Conservation (phyloP, 2,113 vertebrate species). For the Rhinogobius similis region DNA sequence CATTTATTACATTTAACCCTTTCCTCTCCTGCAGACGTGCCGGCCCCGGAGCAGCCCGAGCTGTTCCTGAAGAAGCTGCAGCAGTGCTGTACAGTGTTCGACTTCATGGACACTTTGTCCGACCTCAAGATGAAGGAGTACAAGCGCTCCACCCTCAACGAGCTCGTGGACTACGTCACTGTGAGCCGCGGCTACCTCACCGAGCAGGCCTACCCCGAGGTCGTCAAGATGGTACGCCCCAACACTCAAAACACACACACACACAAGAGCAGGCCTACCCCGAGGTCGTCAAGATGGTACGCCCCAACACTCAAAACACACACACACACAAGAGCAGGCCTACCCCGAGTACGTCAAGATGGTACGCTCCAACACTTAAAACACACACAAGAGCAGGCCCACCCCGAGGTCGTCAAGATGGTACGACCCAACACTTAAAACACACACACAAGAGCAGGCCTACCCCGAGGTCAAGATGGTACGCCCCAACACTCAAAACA, state of each 20-base stretch:
- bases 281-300: constrained; percentile 99
- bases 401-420: constrained; percentile 99
- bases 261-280: constrained; percentile 92
- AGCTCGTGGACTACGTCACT: constrained; percentile 99
- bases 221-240: constrained; percentile 96
- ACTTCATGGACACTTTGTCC: constrained; percentile 99
- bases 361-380: constrained; percentile 79
- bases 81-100: constrained; percentile 99
- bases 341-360: constrained; percentile 99
- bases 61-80: constrained; percentile 99
- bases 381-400: constrained; percentile 68
- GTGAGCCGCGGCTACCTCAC: constrained; percentile 99
- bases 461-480: constrained; percentile 99
- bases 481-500: constrained; percentile 53
- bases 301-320: constrained; percentile 61
- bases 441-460: constrained; percentile 59
- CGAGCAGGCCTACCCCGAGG: constrained; percentile 98
- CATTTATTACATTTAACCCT: too few species aligned
- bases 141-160: constrained; percentile 99
- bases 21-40: constrained; percentile 84
- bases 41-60: constrained; percentile 96
- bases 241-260: not conserved
- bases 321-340: constrained; percentile 56
- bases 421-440: constrained; percentile 78
- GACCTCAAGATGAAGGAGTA: constrained; percentile 99